A percentile compares a stretch with the other conserved stretches of the same genome.
These are phyloP conservation scores for Falco biarmicus DNA, from an alignment of 2,797 vertebrate species.

Conservation along the genomic window DNA sequence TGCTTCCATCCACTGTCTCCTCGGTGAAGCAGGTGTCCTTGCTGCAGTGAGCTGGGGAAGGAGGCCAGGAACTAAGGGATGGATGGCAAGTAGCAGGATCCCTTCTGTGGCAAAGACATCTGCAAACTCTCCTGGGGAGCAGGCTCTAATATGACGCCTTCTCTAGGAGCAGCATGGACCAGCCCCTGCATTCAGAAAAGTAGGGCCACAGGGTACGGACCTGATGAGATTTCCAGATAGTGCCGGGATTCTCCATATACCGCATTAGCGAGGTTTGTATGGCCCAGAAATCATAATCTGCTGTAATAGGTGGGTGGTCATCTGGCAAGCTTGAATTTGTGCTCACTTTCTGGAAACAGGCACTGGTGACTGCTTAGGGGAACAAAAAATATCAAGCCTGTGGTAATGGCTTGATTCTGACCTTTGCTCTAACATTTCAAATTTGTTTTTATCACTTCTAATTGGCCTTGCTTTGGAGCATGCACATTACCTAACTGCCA, in stretches of 20 bases:
- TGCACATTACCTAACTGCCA: constrained; percentile 11
- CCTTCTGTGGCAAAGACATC: neutral
- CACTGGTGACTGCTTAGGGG: rapidly evolving
- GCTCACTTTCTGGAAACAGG: neutral
- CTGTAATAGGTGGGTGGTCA: neutral
- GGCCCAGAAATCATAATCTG: neutral
- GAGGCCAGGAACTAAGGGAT: neutral
- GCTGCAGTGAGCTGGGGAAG: neutral
- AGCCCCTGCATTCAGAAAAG: neutral
- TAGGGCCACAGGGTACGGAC: neutral
- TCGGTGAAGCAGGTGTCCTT: neutral
- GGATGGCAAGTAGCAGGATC: neutral
- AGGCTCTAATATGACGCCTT: neutral
- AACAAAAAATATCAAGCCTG: neutral
- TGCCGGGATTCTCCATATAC: neutral
- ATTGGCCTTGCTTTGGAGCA: constrained; percentile 59
- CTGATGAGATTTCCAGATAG: neutral
- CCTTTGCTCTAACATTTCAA: constrained; percentile 53
- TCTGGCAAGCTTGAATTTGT: neutral
- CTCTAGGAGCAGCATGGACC: neutral
- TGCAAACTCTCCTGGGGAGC: neutral
- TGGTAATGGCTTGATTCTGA: constrained; percentile 27
- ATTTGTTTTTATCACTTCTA: constrained; percentile 64
- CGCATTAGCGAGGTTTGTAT: neutral
- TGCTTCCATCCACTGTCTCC: neutral